Conservation (phyloP, 2,888 invertebrate genomes). For the Polydrusus tereticollis region DNA sequence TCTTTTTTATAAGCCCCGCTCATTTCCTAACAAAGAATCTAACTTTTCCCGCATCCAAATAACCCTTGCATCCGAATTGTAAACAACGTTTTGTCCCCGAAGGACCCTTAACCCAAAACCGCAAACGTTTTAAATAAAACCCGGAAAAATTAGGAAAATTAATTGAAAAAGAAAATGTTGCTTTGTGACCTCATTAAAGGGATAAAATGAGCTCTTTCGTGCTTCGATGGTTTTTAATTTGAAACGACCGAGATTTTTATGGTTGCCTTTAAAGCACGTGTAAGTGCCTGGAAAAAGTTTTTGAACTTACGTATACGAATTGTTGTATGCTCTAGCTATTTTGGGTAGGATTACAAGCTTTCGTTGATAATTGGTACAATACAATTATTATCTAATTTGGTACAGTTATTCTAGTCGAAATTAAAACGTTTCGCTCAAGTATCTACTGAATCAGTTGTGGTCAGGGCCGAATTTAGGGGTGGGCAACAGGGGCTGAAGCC, state of each 20-base stretch:
- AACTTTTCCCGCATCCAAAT: neutral
- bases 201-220: conserved; percentile 31
- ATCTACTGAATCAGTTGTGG: no score
- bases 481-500: no score
- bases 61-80: neutral
- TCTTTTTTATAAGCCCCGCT: neutral
- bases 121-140: conserved; percentile 16
- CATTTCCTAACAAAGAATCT: neutral
- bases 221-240: conserved; percentile 38
- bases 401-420: no score
- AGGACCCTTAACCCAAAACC: conserved; percentile 7
- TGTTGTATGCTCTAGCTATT: neutral
- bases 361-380: neutral
- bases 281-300: conserved; percentile 24
- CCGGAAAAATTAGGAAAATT: conserved; percentile 23
- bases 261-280: conserved; percentile 12
- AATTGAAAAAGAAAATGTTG: conserved; percentile 31
- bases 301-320: conserved; percentile 7
- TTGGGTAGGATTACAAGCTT: neutral
- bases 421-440: no score
- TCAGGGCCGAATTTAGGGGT: no score
- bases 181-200: conserved; percentile 34
- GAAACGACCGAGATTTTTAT: conserved; percentile 32
- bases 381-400: no score
- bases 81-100: conserved; percentile 6